Evolutionary conservation across 2,797 vertebrate genomes (phyloP).

Genomic region (Morus bassanus): DNA sequence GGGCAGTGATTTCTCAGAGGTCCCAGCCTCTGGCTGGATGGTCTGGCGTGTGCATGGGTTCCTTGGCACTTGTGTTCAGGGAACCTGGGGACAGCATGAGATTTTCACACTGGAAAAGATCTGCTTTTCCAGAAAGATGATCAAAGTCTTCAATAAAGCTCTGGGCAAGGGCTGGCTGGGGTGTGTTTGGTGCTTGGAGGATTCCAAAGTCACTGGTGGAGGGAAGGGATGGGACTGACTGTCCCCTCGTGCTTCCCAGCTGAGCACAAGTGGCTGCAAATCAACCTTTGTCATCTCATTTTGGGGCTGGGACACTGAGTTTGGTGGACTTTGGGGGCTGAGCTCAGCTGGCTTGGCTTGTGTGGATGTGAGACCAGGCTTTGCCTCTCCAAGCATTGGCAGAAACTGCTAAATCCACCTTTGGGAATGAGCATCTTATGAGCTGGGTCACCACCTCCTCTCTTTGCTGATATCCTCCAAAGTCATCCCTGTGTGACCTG

Average conservation of each 20-base stretch:
- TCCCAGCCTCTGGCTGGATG: background rate
- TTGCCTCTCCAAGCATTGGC: background rate
- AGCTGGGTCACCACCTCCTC: background rate
- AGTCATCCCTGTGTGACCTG: background rate
- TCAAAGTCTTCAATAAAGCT: background rate
- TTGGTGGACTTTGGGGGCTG: background rate
- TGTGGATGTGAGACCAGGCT: background rate
- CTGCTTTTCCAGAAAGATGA: background rate
- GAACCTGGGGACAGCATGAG: background rate
- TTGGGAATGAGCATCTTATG: background rate
- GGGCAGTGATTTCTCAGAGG: background rate
- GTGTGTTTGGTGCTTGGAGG: background rate
- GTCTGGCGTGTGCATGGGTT: background rate
- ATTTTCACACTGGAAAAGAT: too few relatives aligned
- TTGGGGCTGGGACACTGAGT: background rate
- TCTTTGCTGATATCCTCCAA: background rate
- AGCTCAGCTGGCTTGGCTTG: background rate
- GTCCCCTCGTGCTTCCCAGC: background rate
- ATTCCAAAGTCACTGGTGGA: accelerated
- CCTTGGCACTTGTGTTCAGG: background rate
- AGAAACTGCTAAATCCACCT: background rate
- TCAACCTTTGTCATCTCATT: background rate
- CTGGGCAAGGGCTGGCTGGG: background rate
- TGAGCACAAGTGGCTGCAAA: background rate
- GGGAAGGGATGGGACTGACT: background rate